phyloP scores from a whole-genome alignment of 30 jellyfish, hydroid and myxozoan species.

The Phacellophora camtschatica region DNA sequence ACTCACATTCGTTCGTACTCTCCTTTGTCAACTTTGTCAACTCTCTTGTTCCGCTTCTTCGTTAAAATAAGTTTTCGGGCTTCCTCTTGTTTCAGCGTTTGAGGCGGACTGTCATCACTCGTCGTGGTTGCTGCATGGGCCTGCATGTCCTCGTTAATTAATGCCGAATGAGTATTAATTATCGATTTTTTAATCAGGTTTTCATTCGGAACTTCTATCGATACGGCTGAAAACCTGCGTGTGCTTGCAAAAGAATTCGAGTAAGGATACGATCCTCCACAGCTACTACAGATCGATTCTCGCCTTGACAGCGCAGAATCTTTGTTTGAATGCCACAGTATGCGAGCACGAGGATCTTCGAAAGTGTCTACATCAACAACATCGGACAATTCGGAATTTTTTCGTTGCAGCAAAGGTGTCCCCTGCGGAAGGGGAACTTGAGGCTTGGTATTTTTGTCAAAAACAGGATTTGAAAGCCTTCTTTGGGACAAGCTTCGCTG shows the following conservation, averaged over 20 bases:
- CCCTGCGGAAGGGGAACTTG: too few species aligned
- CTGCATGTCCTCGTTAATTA: not conserved
- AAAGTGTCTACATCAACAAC: not conserved
- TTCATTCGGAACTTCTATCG: slow-evolving; percentile 54
- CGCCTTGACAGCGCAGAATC: slow-evolving; percentile 3
- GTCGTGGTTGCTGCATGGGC: not conserved
- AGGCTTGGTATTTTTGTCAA: too few species aligned
- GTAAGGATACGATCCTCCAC: slow-evolving; percentile 57
- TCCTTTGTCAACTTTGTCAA: not conserved
- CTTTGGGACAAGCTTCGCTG: too few species aligned
- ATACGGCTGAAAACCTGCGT: slow-evolving; percentile 50
- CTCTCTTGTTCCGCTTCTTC: not conserved
- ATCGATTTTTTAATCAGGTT: not conserved
- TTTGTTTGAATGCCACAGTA: slow-evolving; percentile 33
- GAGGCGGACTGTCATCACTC: not conserved
- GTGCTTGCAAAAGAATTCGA: slow-evolving; percentile 48
- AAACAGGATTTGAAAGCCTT: too few species aligned
- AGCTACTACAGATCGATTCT: slow-evolving; percentile 49
- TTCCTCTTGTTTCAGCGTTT: not conserved
- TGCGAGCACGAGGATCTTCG: slow-evolving; percentile 25
- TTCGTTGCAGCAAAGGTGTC: too few species aligned
- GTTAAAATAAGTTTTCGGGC: too few species aligned
- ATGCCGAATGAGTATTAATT: not conserved
- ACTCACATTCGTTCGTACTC: not conserved
- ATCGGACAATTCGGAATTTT: too few species aligned